phyloP scores from a whole-genome alignment of 2,888 invertebrate species.

The Leptodirus hochenwartii region DNA sequence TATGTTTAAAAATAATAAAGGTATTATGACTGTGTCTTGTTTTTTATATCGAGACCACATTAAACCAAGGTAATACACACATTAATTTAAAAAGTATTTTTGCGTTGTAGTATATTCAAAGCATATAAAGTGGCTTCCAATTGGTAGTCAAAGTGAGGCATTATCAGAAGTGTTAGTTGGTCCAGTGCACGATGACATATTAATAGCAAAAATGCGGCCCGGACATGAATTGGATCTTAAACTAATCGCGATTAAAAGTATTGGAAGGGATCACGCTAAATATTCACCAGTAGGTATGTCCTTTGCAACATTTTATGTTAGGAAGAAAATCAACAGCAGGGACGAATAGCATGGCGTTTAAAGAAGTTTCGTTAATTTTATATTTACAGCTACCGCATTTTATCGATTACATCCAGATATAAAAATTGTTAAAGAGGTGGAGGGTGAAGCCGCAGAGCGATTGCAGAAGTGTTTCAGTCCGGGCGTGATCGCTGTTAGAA shows the following conservation, averaged over 20 bases:
- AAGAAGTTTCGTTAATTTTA: conserved; percentile 7
- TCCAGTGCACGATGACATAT: conserved; percentile 74
- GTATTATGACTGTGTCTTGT: conserved; percentile 25
- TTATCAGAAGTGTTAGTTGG: conserved; percentile 55
- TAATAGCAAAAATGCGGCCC: conserved; percentile 86
- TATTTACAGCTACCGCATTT: conserved; percentile 63
- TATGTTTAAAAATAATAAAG: conserved; percentile 67
- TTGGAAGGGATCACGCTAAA: conserved; percentile 95
- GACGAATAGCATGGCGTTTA: conserved; percentile 1
- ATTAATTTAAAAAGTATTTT: no score
- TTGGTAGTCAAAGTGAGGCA: conserved; percentile 66
- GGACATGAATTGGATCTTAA: conserved; percentile 85
- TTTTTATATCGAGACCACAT: not conserved
- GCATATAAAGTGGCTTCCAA: conserved; percentile 84
- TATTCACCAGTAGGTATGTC: conserved; percentile 88
- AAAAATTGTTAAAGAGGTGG: conserved; percentile 49
- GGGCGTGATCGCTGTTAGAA: conserved; percentile 70
- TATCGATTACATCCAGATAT: conserved; percentile 88
- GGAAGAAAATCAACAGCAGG: conserved; percentile 1
- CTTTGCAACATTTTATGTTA: not conserved
- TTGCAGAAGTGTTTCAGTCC: conserved; percentile 84
- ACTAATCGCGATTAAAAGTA: conserved; percentile 85
- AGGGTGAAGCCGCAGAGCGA: conserved; percentile 63
- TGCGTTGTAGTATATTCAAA: conserved; percentile 61
- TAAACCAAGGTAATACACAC: no score